Base-by-base conservation (phyloP, 2,113 vertebrate species). In the Chamaea fasciata region DNA sequence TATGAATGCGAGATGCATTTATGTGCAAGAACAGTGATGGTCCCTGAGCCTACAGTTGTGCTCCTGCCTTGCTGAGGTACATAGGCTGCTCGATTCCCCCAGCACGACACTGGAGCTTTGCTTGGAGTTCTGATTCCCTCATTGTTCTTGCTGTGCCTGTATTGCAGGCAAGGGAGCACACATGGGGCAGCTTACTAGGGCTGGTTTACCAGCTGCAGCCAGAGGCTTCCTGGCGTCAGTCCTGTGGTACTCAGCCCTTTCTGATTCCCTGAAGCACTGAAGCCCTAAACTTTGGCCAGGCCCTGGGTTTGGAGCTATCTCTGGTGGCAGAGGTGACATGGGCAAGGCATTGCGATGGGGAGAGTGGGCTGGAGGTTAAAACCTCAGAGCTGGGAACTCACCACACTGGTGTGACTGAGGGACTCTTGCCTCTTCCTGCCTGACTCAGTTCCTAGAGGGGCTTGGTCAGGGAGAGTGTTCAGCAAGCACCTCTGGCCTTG, bases 311-410 rank as follows among this genome's bases (percentile, higher is more conserved):
- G 42, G 22, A 83, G 27, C 42, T 7, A 26, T 30, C 24, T 46
- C 22, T 17, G 8, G 15, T 91, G 44, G 33, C 53, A 30, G 47
- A 63, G 24, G 27, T 67, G 68, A 70, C 7, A 26, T 4, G 27
- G 55, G 10, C 79, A 65, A 76, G 30, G 71, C 33, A 35, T 39
- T 3, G 7, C 0, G 0, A 50, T 59, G 33, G 30, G 11, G 33
- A 47, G 15, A 27, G 28, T 35, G 10, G 12, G 21, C 31, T 83
- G 22, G 19, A 89, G 11, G 22, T 63, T 70, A 31, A 93, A 87
- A 41, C 11, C 17, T 56, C 0, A 0, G 26, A 63, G 28, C 18
- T 44, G 39, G 42, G 47, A 87, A 52, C 26, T 75, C 28, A 2
- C 26, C 1, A 2, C 56, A 27, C 22, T 57, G 53, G 16, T 81